Conservation (phyloP, 2,797 vertebrate species). For the Muraenolepis orangiensis region DNA sequence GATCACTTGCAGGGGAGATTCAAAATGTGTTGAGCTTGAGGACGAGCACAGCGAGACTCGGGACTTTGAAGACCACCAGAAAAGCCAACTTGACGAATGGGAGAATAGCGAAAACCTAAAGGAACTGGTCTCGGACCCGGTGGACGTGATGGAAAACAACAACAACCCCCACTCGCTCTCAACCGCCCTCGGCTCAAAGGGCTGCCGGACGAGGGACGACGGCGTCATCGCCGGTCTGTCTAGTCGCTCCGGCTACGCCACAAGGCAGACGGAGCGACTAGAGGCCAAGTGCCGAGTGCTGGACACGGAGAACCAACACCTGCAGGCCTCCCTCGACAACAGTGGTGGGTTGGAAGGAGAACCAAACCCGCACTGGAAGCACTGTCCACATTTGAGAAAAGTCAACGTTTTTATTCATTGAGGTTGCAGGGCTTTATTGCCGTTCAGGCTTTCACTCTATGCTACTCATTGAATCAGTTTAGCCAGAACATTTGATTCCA, state of each 20-base stretch:
- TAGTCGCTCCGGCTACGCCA: slow-evolving; percentile 76
- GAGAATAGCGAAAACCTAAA: slow-evolving; percentile 52
- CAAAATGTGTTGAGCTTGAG: slow-evolving; percentile 59
- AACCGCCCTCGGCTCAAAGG: slow-evolving; percentile 60
- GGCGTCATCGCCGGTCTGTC: slow-evolving; percentile 65
- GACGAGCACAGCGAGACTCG: slow-evolving; percentile 68
- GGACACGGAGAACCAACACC: slow-evolving; percentile 85
- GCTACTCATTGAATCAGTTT: too few species aligned
- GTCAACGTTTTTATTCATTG: too few species aligned
- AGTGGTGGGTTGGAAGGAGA: slow-evolving; percentile 49
- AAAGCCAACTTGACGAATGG: slow-evolving; percentile 76
- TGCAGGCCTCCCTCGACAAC: slow-evolving; percentile 86
- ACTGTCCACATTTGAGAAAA: not conserved
- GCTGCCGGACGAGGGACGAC: slow-evolving; percentile 57
- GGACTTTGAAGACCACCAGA: slow-evolving; percentile 77
- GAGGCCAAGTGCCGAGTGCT: slow-evolving; percentile 87
- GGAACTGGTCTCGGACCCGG: slow-evolving; percentile 80
- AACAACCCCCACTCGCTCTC: slow-evolving; percentile 72
- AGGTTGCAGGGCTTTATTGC: too few species aligned
- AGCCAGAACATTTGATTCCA: too few species aligned
- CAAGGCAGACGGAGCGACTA: slow-evolving; percentile 83
- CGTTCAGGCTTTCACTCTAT: too few species aligned
- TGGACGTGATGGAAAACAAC: slow-evolving; percentile 84
- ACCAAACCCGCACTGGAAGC: not conserved
- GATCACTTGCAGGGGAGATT: slow-evolving; percentile 28